Base-by-base conservation (phyloP, 2,797 vertebrate genomes). In the Gobionotothen gibberifrons region DNA sequence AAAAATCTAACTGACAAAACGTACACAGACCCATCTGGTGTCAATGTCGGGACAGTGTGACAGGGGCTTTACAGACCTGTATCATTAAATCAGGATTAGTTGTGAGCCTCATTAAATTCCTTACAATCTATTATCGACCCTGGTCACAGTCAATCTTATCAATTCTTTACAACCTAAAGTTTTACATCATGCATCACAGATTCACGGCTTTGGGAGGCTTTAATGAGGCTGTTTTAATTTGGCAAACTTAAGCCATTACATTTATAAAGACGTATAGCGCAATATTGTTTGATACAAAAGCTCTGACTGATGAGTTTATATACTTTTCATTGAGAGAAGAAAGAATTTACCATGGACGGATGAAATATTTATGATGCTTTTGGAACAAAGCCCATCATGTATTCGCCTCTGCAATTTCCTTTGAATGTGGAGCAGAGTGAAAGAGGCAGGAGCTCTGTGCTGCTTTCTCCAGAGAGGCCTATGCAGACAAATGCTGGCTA, bases 281-380 rank as follows among this genome's bases (percentile, higher is more conserved):
- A 29, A 21, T 64, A 55, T 72, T 69, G 17, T 82, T 46, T 42
- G 43, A 70, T 8, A 82, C 76, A 46, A 66, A 56, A 52, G 40
- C 52, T 14, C 14, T 61, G 72, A 76, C 64, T 59, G 61, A 81
- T 77, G 76, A 79, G 74, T 75, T 84, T 72, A 85, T 61, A 54
- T 54, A 67, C 42, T 47, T 29, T 63, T 55, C 56, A 57, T 54
- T 62, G 54, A 53, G 22, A 51, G 49, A 72, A 58, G 66, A 49
- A 53, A 15, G 4, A 68, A 62, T 73, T 69, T 62, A 72, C 70
- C 56, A 72, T 29, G 21, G 76, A 55, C 22, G 44, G 74, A 81
- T 92, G 39, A 89, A 92, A 89, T 89, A 92, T 90, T 90, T 74
- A 93, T 89, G 76, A 77, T 70, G 78, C 81, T 73, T 86, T 89